Evolutionary conservation across 2,797 vertebrate species (phyloP).

Genomic region (Prionace glauca): DNA sequence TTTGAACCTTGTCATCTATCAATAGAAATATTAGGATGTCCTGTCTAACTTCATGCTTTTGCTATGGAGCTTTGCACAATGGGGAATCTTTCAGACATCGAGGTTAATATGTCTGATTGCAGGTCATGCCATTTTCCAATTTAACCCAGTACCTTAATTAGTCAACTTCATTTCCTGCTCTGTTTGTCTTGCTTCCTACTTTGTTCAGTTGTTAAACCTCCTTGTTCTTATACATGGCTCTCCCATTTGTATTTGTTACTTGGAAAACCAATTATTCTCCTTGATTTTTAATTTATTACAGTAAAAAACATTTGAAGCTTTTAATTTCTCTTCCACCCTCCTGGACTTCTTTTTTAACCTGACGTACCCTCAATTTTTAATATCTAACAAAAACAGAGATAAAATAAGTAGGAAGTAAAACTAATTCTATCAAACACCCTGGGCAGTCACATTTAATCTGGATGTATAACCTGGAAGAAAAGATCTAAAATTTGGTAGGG

Average conservation of each 20-base stretch:
- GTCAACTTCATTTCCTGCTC: neutral
- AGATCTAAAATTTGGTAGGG: neutral
- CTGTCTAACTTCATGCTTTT: neutral
- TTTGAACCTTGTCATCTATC: neutral
- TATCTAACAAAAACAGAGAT: neutral
- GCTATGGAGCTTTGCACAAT: neutral
- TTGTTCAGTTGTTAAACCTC: neutral
- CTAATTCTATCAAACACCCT: neutral
- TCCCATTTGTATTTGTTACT: neutral
- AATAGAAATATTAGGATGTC: neutral
- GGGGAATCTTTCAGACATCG: neutral
- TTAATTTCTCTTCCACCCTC: too few relatives aligned
- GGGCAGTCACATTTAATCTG: neutral
- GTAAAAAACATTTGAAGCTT: too few relatives aligned
- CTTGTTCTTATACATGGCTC: neutral
- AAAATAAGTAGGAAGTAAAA: neutral
- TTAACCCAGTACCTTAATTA: neutral
- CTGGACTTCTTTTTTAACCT: too few relatives aligned
- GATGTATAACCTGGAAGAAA: too few relatives aligned
- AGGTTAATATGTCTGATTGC: neutral
- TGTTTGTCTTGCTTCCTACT: neutral
- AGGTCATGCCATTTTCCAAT: neutral
- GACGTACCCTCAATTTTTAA: too few relatives aligned
- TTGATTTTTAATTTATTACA: too few relatives aligned
- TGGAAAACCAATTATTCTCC: neutral